A percentile compares a stretch with the other conserved stretches of the same genome.
These are phyloP conservation scores for Danaus plexippus DNA, from an alignment of 1,140 invertebrate species.

Conservation along the genomic window DNA sequence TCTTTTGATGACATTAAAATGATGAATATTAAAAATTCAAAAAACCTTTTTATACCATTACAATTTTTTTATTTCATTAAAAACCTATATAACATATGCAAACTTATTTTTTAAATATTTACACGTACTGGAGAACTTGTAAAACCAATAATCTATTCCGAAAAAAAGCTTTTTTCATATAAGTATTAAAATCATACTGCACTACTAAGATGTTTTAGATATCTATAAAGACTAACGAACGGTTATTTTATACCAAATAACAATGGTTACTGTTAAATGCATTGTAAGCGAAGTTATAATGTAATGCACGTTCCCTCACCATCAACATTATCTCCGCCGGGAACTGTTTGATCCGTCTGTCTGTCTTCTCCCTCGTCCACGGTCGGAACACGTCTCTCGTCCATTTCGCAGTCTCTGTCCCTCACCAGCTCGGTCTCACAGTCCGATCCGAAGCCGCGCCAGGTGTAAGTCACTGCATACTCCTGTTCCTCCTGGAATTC, in stretches of 20 bases:
- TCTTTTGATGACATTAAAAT: too few species aligned
- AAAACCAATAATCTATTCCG: too few species aligned
- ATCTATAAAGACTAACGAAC: neutral
- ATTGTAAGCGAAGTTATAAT: neutral
- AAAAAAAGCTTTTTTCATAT: too few species aligned
- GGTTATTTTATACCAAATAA: neutral
- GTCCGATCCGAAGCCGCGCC: constrained; percentile 57
- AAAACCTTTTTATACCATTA: too few species aligned
- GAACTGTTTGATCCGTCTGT: constrained; percentile 52
- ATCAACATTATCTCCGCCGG: constrained; percentile 40
- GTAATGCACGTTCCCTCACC: constrained; percentile 23
- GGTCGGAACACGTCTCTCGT: constrained; percentile 51
- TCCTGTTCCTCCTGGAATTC: constrained; percentile 54
- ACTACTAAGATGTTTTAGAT: neutral
- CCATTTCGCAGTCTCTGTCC: constrained; percentile 36
- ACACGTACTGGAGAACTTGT: too few species aligned
- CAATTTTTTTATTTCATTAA: too few species aligned
- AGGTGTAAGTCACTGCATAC: constrained; percentile 53
- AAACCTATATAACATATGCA: too few species aligned
- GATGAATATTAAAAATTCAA: too few species aligned
- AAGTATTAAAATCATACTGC: too few species aligned
- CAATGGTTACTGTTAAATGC: constrained; percentile 1
- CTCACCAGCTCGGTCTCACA: constrained; percentile 48
- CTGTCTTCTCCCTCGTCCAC: constrained; percentile 21
- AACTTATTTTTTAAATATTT: too few species aligned